Evolutionary conservation across 2,797 vertebrate species (phyloP), one percentile per base, ranked within the genome.

Genomic region (Pampus argenteus): DNA sequence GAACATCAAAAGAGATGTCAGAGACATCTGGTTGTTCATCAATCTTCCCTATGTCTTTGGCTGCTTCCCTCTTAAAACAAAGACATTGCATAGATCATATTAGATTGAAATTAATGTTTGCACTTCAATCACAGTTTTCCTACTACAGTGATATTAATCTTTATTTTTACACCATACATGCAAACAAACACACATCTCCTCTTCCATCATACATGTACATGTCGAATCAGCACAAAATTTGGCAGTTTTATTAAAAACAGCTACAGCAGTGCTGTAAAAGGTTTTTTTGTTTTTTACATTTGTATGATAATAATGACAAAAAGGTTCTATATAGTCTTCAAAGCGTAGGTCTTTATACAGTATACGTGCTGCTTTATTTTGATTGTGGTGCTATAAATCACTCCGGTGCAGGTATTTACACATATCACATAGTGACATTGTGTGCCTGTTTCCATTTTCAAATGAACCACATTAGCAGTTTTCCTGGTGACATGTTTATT

Each of bases 401-500:
- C 49, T 81, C 55, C 34, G 42, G 22, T 71, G 63, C 45, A 38
- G 51, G 55, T 85, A 66, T 85, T 81, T 79, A 74, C 61, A 75
- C 38, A 23, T 73, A 75, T 85, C 78, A 86, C 67, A 79, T 59
- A 60, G 67, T 76, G 76, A 49, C 59, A 66, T 40, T n/a, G 26
- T 62, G 36, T 48, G 68, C 50, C 70, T 55, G 65, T 79, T 87
- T 79, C 78, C 81, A 84, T 86, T 91, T 89, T 71, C 60, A 81
- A 89, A 91, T 72, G 34, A 78, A 69, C 72, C 83, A 81, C 90
- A 89, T 92, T 87, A 88, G 82, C 90, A 79, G 66, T 86, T 91
- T 90, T 88, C 67, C 76, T 50, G 44, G 31, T 86, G 88, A 90
- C 90, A 89, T 90, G 88, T 93, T 92, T 92, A 93, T 91, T 90